Conservation (phyloP, 2,797 vertebrate species). For the Gymnothorax reevesii region DNA sequence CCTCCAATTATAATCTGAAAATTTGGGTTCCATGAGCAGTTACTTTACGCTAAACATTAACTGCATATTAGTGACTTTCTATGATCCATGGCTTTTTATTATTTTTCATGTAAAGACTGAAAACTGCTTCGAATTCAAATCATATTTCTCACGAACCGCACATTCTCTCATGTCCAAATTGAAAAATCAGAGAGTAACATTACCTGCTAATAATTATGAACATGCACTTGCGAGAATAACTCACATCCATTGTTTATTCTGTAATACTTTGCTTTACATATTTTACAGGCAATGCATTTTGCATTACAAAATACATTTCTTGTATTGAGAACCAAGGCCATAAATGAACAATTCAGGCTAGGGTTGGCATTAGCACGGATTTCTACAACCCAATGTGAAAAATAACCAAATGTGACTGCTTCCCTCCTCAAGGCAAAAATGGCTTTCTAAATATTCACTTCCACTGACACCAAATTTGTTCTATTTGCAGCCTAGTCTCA, state of each 20-base stretch:
- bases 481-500: background rate
- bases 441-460: slow-evolving; percentile 19
- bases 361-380: background rate
- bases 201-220: background rate
- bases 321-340: background rate
- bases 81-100: background rate
- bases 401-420: background rate
- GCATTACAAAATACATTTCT: background rate
- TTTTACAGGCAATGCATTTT: background rate
- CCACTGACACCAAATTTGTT: slow-evolving; percentile 11
- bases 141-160: background rate
- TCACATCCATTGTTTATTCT: background rate
- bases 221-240: background rate
- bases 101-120: background rate
- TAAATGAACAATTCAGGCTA: background rate
- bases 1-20: background rate
- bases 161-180: background rate
- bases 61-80: background rate
- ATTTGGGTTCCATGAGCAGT: background rate
- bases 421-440: slow-evolving; percentile 5
- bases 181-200: background rate
- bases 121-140: background rate
- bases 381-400: background rate
- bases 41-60: background rate
- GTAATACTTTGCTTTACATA: too few relatives aligned